Conservation (phyloP, 2,113 vertebrate genomes). For the Lophius piscatorius region DNA sequence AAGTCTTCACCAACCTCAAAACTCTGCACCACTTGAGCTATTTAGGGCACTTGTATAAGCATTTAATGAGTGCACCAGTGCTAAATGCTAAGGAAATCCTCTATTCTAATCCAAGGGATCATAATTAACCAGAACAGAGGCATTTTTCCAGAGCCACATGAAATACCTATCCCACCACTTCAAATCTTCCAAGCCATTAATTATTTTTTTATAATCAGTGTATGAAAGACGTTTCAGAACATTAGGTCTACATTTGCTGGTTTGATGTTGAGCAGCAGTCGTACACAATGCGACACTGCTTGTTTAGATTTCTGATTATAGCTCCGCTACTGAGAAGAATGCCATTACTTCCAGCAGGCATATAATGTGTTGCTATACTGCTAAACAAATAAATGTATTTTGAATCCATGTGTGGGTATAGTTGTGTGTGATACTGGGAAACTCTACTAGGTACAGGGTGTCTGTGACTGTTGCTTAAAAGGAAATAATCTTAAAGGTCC, state of each 20-base stretch:
- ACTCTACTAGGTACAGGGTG: too few species aligned
- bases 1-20: conserved; percentile 29
- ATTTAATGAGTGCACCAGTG: conserved; percentile 12
- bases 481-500: too few species aligned
- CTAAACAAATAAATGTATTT: too few species aligned
- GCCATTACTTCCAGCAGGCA: too few species aligned
- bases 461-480: too few species aligned
- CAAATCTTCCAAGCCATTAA: conserved; percentile 5
- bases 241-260: background rate
- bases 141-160: conserved; percentile 10
- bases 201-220: conserved; percentile 22
- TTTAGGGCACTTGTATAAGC: conserved; percentile 16
- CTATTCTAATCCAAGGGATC: conserved; percentile 23
- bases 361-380: too few species aligned
- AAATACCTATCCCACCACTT: conserved; percentile 20
- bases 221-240: background rate
- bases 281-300: background rate
- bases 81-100: conserved; percentile 39
- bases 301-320: conserved; percentile 8
- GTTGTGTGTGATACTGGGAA: background rate
- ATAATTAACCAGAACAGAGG: background rate
- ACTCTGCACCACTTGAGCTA: background rate
- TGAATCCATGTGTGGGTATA: conserved; percentile 1
- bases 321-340: conserved; percentile 1
- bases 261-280: background rate